Percentiles rank a stretch among this genome's conserved stretches.
Evolutionary conservation across 2,113 vertebrate species (phyloP).

Genomic region (Isurus oxyrinchus): DNA sequence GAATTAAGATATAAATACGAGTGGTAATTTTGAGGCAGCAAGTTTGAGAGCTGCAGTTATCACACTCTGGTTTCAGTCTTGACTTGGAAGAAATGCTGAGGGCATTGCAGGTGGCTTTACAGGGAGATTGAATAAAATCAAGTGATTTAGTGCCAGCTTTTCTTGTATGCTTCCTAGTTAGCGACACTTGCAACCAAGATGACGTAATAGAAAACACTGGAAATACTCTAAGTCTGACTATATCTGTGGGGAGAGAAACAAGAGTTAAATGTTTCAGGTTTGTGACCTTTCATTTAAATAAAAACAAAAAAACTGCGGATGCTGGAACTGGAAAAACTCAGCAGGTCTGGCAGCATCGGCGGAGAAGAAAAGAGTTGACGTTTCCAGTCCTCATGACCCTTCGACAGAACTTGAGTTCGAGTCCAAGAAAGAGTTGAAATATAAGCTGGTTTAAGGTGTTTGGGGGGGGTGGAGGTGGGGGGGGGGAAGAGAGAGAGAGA

Average conservation of each 20-base stretch:
- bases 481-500: too few relatives aligned
- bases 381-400: too few relatives aligned
- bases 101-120: background rate
- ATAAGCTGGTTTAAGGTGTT: too few relatives aligned
- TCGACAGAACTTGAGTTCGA: too few relatives aligned
- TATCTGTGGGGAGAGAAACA: background rate
- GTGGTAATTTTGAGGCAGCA: background rate
- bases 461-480: too few relatives aligned
- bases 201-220: background rate
- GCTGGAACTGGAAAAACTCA: too few relatives aligned
- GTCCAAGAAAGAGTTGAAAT: too few relatives aligned
- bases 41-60: background rate
- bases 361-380: too few relatives aligned
- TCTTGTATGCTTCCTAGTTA: background rate
- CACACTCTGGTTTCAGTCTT: background rate
- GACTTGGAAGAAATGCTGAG: background rate
- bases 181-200: background rate
- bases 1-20: background rate
- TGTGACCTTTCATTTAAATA: too few relatives aligned
- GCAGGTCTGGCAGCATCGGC: too few relatives aligned
- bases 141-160: background rate
- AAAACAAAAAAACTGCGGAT: too few relatives aligned
- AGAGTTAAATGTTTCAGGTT: too few relatives aligned
- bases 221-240: background rate
- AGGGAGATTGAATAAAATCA: background rate